These are phyloP conservation scores for Trachymyrmex cornetzi DNA, from an alignment of 1,140 invertebrate species.

Conservation along the genomic window DNA sequence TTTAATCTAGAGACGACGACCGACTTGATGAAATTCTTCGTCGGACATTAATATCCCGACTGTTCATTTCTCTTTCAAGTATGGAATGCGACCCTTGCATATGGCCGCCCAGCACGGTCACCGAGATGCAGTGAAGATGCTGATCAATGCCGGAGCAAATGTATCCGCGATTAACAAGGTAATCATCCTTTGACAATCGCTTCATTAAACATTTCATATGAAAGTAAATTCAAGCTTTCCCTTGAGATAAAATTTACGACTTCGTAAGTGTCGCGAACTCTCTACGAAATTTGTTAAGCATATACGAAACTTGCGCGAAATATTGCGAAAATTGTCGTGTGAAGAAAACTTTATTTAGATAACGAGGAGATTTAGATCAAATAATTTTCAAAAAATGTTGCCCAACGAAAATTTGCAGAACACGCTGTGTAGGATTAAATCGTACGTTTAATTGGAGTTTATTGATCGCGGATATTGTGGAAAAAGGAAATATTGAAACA, in stretches of 20 bases:
- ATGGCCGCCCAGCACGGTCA: conserved; percentile 95
- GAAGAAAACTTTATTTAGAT: background rate
- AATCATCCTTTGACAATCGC: conserved; percentile 35
- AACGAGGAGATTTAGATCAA: background rate
- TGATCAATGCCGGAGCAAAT: conserved; percentile 92
- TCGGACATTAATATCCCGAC: conserved; percentile 47
- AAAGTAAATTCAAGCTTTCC: background rate
- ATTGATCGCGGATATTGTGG: conserved; percentile 19
- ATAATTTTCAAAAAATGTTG: background rate
- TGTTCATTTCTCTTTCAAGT: conserved; percentile 86
- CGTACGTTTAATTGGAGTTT: conserved; percentile 33
- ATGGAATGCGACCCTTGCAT: conserved; percentile 93
- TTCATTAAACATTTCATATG: background rate
- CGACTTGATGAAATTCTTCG: conserved; percentile 52
- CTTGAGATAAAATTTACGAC: background rate
- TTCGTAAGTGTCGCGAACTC: no score
- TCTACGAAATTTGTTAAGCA: conserved; percentile 2
- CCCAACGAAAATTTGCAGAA: background rate
- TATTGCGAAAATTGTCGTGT: background rate
- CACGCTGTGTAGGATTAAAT: background rate
- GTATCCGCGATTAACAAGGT: conserved; percentile 93
- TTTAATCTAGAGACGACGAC: conserved; percentile 32
- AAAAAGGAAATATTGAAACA: conserved; percentile 13
- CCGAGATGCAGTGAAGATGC: conserved; percentile 90
- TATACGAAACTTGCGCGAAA: conserved; percentile 6